phyloP scores from a whole-genome alignment of 2,888 invertebrate genomes.

The Troides oblongomaculatus region DNA sequence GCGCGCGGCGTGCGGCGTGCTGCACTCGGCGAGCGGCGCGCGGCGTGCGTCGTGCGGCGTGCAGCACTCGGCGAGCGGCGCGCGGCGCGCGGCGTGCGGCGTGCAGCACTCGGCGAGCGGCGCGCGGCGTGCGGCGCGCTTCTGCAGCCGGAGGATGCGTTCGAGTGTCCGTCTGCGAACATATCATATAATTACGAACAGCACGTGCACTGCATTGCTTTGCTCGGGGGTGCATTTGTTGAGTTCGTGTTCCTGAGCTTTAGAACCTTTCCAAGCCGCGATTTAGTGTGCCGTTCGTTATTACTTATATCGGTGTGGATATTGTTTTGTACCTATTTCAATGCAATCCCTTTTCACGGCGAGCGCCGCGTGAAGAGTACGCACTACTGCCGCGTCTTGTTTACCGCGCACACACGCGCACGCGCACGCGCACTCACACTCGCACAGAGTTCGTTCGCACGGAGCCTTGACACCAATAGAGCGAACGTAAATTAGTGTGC shows the following conservation, averaged over 20 bases:
- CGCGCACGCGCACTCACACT: slow-evolving; percentile 31
- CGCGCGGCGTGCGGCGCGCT: background rate
- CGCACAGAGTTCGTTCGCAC: slow-evolving; percentile 57
- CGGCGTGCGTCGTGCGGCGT: no score
- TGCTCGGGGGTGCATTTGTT: background rate
- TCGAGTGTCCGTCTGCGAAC: slow-evolving; percentile 7
- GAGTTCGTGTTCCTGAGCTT: no score
- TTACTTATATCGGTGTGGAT: no score
- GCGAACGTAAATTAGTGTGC: slow-evolving; percentile 53
- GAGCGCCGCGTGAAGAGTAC: background rate
- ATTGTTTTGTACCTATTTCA: no score
- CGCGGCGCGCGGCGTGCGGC: no score
- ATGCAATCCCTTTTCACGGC: no score
- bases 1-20: no score
- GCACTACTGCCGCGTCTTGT: background rate
- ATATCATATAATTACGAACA: slow-evolving; percentile 23
- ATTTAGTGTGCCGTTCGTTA: no score
- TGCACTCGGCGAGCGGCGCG: background rate
- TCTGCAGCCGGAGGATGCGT: slow-evolving; percentile 16
- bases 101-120: background rate
- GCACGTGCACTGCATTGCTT: slow-evolving; percentile 19
- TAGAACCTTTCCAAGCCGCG: no score
- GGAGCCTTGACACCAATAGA: slow-evolving; percentile 57
- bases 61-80: background rate
- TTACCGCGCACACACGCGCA: background rate